Evolutionary conservation across 2,797 vertebrate genomes (phyloP), one percentile per base, ranked within the genome.

Genomic region (Falco peregrinus): DNA sequence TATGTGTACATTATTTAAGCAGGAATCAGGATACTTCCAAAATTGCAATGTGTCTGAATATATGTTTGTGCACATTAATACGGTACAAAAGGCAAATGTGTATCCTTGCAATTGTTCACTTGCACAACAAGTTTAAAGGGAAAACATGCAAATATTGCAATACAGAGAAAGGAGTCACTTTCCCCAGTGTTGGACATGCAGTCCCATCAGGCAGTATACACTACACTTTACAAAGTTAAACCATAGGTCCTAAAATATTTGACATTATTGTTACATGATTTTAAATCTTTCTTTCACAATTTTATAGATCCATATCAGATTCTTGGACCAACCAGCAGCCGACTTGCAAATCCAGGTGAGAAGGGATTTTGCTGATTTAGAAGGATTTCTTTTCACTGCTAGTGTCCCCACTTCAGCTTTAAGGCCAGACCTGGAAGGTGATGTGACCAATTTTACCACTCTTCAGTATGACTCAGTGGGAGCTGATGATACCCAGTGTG

Each of bases 321-420:
- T 94, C 98, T 99, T 61, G 99, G 99, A 61, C 99, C 99, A 1
- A 99, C 99, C 37, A 99, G 99, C 96, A 99, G 99, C 97, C 98
- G 99, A 85, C 98, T 99, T 82, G 99, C 99, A 89, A 99, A 99
- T 94, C 99, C 99, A 98, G 99, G 99, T 99, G 97, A 98, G 97
- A 86, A 84, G 65, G 56, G 43, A 18, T 94, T 95, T 92, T 89
- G 57, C 33, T 92, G n/a, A 19, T 87, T 86, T 63, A 39, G n/a
- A 56, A 85, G 48, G 12, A 53, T 80, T 95, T 91, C 17, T 74
- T 51, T 89, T 82, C 45, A 39, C 31, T 94, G 22, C 26, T 74
- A 65, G 17, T 68, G 60, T 69, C 29, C 50, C n/a, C 69, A 48
- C 31, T 82, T 63, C 45, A 71, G 10, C 33, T 85, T 77, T 88